A percentile compares a stretch with the other conserved stretches of the same genome.
Evolutionary conservation across 2,888 invertebrate species (phyloP).

Genomic region (Parnassius glacialis): DNA sequence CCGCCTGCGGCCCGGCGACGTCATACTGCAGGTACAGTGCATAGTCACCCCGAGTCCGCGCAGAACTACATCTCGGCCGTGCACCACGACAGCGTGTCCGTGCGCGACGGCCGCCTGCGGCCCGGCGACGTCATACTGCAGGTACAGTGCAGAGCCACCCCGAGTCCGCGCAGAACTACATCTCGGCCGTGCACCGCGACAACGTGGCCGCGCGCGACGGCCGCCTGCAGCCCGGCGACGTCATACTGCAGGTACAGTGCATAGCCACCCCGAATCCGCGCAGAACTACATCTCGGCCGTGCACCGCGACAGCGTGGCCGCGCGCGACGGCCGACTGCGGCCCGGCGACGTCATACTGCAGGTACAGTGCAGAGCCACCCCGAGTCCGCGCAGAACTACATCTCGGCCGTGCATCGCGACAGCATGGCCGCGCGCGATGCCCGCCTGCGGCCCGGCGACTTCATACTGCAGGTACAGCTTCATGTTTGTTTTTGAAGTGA

Average conservation of each 20-base stretch:
- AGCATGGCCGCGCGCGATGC: no score
- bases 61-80: no score
- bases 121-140: slow-evolving; percentile 60
- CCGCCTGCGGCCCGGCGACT: no score
- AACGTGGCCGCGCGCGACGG: no score
- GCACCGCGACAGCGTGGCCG: slow-evolving; percentile 91
- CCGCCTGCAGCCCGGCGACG: no score
- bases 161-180: no score
- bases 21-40: slow-evolving; percentile 90
- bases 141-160: slow-evolving; percentile 63
- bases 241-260: slow-evolving; percentile 77
- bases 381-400: slow-evolving; percentile 72
- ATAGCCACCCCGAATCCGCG: no score
- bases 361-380: slow-evolving; percentile 83
- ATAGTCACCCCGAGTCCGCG: slow-evolving; percentile 82
- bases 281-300: slow-evolving; percentile 85
- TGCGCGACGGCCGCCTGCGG: no score
- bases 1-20: slow-evolving; percentile 88
- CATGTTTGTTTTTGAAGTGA: no score
- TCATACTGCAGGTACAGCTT: slow-evolving; percentile 66
- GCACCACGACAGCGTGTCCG: no score
- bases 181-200: no score
- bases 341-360: slow-evolving; percentile 88
- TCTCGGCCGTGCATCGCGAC: no score
- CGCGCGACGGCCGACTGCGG: slow-evolving; percentile 88